phyloP scores from a whole-genome alignment of 1,140 invertebrate species.

The Panonychus citri region DNA sequence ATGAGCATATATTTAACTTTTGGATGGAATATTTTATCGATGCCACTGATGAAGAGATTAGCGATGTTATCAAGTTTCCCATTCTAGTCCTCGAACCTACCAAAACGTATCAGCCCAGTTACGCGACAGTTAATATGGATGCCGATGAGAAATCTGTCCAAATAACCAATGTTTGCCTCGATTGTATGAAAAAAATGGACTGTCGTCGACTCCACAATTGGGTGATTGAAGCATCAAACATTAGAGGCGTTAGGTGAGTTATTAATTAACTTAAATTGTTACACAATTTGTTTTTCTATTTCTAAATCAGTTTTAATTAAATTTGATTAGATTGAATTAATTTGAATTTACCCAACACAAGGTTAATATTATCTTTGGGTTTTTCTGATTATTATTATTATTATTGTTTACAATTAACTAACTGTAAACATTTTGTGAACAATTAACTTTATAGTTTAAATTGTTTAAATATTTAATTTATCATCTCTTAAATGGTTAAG shows the following conservation, averaged over 20 bases:
- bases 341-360: too few species aligned
- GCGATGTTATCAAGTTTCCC: constrained; percentile 64
- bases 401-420: too few species aligned
- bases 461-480: too few species aligned
- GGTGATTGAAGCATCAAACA: constrained; percentile 71
- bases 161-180: constrained; percentile 58
- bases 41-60: constrained; percentile 51
- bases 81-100: constrained; percentile 75
- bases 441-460: too few species aligned
- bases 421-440: too few species aligned
- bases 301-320: too few species aligned
- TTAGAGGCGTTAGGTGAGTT: constrained; percentile 58
- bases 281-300: background rate
- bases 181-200: constrained; percentile 29
- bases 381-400: too few species aligned
- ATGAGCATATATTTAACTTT: constrained; percentile 74
- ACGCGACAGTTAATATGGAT: constrained; percentile 77
- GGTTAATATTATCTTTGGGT: too few species aligned
- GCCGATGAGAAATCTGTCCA: constrained; percentile 72
- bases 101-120: constrained; percentile 77
- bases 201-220: constrained; percentile 45
- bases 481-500: too few species aligned
- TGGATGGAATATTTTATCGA: constrained; percentile 98
- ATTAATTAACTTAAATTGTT: background rate
- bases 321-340: too few species aligned